Evolutionary conservation across 2,113 vertebrate species (phyloP), one percentile per base, ranked within the genome.

Genomic region (Dipodomys merriami): DNA sequence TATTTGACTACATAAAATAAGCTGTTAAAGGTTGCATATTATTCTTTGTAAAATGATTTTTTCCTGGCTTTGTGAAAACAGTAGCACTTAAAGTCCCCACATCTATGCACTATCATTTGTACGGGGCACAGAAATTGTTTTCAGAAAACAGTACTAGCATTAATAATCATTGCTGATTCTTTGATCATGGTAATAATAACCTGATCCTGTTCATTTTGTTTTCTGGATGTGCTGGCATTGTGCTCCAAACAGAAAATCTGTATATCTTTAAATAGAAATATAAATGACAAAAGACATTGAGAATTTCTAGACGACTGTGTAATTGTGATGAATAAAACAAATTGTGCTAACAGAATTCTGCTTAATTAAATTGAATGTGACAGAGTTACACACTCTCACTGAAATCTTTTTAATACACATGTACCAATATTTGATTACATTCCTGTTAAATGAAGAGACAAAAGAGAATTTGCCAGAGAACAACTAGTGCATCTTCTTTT

Each of bases 311-410:
- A 80, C 89, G n/a, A 95, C 83, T 72, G 25, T 18, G 1, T 57
- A 44, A 93, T 96, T 96, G 77, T 96, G 95, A 96, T 95, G 62
- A 97, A 96, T 96, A 82, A 90, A 96, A 95, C 27, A 93, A 96
- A 93, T 96, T 97, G 90, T 92, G 86, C n/a, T 46, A 95, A 88
- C 73, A 94, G 46, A 95, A 78, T 44, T 95, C 68, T 53, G 90
- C 74, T 96, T 97, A 91, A 74, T 93, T 92, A 90, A 93, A 92
- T 0, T 13, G 89, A 96, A 85, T 78, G 79, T 94, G 94, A 94
- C 92, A 83, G 87, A 95, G 86, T 86, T 89, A 84, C 29, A 88
- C 96, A 83, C 65, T 30, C 4, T 74, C 87, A 57, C 13, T 96
- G 62, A 46, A 95, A 4, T 33, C 0, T 95, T 79, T 94, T 64